Percentiles rank a stretch among this genome's conserved stretches.
phyloP scores from a whole-genome alignment of 2,113 vertebrate species.

The Strix aluco region DNA sequence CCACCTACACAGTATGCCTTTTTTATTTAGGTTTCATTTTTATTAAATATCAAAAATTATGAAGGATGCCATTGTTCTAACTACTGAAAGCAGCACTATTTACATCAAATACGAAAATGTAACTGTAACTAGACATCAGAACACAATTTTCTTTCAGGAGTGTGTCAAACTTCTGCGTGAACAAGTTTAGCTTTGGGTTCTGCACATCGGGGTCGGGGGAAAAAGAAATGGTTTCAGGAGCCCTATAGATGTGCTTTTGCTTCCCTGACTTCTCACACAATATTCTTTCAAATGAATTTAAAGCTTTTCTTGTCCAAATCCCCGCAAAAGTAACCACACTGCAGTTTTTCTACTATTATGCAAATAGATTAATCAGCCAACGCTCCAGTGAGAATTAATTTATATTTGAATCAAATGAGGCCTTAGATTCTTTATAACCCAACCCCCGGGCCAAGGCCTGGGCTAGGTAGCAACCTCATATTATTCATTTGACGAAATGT shows the following conservation, averaged over 20 bases:
- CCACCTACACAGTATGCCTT: no score
- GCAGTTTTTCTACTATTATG: slow-evolving; percentile 91
- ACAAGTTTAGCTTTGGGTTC: background rate
- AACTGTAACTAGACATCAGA: background rate
- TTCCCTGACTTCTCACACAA: slow-evolving; percentile 77
- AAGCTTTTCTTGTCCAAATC: slow-evolving; percentile 79
- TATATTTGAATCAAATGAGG: slow-evolving; percentile 96
- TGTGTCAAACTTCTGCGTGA: background rate
- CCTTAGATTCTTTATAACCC: slow-evolving; percentile 80
- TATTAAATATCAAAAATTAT: background rate
- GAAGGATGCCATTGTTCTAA: background rate
- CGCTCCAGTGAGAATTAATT: slow-evolving; percentile 93
- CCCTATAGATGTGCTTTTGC: slow-evolving; percentile 57
- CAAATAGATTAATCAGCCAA: slow-evolving; percentile 94
- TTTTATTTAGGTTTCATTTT: background rate
- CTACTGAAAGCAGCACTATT: background rate
- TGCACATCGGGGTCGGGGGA: background rate
- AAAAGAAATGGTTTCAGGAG: slow-evolving; percentile 37
- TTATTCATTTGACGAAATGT: slow-evolving; percentile 96
- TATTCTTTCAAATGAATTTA: slow-evolving; percentile 79
- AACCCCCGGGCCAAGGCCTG: slow-evolving; percentile 84
- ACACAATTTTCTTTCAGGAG: background rate
- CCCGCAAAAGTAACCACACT: slow-evolving; percentile 72
- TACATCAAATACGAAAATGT: background rate
- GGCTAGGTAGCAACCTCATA: slow-evolving; percentile 89